Conservation (phyloP, 2,888 invertebrate genomes). For the Microplitis deprimator region DNA sequence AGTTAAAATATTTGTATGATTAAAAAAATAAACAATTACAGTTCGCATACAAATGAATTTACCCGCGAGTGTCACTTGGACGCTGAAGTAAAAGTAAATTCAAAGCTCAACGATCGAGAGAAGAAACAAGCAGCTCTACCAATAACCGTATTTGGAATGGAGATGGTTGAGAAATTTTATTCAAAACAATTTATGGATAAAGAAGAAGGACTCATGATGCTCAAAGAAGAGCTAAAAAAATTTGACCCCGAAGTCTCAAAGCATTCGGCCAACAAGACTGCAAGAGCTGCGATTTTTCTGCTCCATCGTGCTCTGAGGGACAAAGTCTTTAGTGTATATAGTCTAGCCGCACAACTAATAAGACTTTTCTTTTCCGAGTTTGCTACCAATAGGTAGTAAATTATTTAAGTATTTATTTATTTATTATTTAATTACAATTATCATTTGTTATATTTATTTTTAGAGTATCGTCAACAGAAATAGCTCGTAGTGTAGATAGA, state of each 20-base stretch:
- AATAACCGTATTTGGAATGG: constrained; percentile 91
- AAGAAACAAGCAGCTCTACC: constrained; percentile 91
- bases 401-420: neutral
- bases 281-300: constrained; percentile 84
- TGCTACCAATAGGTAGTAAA: constrained; percentile 81
- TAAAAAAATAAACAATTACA: constrained; percentile 65
- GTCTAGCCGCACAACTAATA: constrained; percentile 86
- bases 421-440: neutral
- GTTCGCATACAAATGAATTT: constrained; percentile 88
- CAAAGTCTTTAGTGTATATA: constrained; percentile 91
- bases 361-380: constrained; percentile 86
- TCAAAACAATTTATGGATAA: constrained; percentile 92
- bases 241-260: constrained; percentile 69
- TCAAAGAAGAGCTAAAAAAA: constrained; percentile 75
- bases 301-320: constrained; percentile 87
- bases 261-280: constrained; percentile 83
- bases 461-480: constrained; percentile 87
- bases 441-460: constrained; percentile 29
- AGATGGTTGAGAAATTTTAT: constrained; percentile 91
- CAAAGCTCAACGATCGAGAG: constrained; percentile 83
- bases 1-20: neutral
- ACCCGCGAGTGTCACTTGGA: constrained; percentile 80
- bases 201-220: constrained; percentile 85
- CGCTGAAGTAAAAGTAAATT: constrained; percentile 73
- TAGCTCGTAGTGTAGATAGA: constrained; percentile 86